A percentile compares a stretch with the other conserved stretches of the same genome.
These are phyloP conservation scores for Timema cristinae DNA, from an alignment of 2,888 invertebrate genomes.

Conservation along the genomic window DNA sequence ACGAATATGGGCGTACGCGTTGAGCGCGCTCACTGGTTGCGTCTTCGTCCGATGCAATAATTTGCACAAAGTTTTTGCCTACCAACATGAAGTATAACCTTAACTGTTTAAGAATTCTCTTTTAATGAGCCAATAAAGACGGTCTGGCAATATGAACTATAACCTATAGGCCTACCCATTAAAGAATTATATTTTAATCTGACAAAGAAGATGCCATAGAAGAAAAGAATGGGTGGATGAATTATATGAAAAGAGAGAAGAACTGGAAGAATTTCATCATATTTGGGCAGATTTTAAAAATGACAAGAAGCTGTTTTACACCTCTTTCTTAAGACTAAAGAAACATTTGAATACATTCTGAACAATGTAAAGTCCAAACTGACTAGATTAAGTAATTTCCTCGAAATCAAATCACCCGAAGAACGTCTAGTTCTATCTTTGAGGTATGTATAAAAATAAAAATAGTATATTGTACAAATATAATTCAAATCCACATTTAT, in stretches of 20 bases:
- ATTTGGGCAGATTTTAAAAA: conserved; percentile 3
- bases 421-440: too few relatives aligned
- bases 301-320: not conserved
- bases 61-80: not conserved
- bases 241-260: conserved; percentile 4
- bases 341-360: not conserved
- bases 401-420: too few relatives aligned
- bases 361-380: not conserved
- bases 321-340: not conserved
- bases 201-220: not conserved
- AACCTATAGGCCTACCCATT: not conserved
- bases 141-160: not conserved
- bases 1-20: not conserved
- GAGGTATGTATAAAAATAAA: too few relatives aligned
- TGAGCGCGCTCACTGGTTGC: not conserved
- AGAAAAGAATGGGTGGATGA: conserved; percentile 2
- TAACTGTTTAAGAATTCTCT: not conserved
- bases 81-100: not conserved
- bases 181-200: not conserved
- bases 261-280: not conserved
- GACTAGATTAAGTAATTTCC: too few relatives aligned
- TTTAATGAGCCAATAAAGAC: not conserved
- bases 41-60: not conserved
- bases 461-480: too few relatives aligned
- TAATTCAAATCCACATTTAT: too few relatives aligned